Evolutionary conservation across 2,888 invertebrate species (phyloP), one percentile per base, ranked within the genome.

Genomic region (Oxyteleia sp.): DNA sequence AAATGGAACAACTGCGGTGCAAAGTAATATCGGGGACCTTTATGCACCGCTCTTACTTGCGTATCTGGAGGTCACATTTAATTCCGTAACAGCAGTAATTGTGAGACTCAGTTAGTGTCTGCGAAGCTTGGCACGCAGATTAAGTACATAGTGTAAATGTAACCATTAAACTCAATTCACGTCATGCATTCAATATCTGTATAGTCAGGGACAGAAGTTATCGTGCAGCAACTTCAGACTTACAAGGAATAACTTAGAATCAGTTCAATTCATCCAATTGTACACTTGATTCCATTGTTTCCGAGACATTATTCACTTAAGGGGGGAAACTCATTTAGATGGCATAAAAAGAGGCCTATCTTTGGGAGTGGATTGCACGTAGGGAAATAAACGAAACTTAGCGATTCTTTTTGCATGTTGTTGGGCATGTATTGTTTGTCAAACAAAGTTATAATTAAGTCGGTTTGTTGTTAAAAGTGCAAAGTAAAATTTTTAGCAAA

Each of bases 41-140:
- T 78, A 61, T 51, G 38, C 18, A 16, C n/a, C 23, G 35, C 38
- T 55, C 64, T 64, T 43, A 20, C 55, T 15, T 49, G 63, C 64
- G 64, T 79, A 63, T 64, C 49, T 64, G 13, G 51, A 63, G 59
- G 64, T 80, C 57, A 80, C 47, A 72, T 66, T 80, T 80, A 80
- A 63, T 69, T 59, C 16, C 63, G 53, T 78, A 63, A 69, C 53
- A 45, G 66, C 45, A 63, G 35, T 55, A 78, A 69, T 78, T 63
- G 69, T 18, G 45, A 49, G 49, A 64, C 38, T 57, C 32, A 49
- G 41, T 49, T 53, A 57, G 63, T 64, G 41, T 79, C 63, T 63
- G 57, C 55, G 18, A 63, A 64, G 64, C 69, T 69, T 63, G 76
- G 51, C 63, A 59, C 63, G 71, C 59, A 49, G 79, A 71, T 79